phyloP scores from a whole-genome alignment of 2,797 vertebrate genomes.

The Sparus aurata region DNA sequence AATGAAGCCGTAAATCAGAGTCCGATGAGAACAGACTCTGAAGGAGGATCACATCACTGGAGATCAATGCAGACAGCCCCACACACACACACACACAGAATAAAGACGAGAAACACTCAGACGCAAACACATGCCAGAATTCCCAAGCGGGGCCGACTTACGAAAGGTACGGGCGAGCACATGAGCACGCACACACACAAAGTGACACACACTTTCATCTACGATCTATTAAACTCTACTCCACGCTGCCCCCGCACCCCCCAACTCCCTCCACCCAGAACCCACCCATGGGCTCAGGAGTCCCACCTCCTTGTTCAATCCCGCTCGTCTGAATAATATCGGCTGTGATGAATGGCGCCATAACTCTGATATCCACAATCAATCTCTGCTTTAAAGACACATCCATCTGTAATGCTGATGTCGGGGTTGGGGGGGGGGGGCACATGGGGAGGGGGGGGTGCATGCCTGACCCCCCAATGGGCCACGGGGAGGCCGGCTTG shows the following conservation, averaged over 20 bases:
- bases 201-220: conserved; percentile 56
- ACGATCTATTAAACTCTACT: conserved; percentile 70
- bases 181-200: conserved; percentile 34
- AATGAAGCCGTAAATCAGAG: conserved; percentile 86
- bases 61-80: conserved; percentile 80
- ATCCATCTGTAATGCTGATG: conserved; percentile 96
- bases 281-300: conserved; percentile 85
- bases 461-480: conserved; percentile 86
- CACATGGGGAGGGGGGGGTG: conserved; percentile 63
- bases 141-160: conserved; percentile 61
- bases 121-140: conserved; percentile 60
- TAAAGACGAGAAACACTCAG: conserved; percentile 64
- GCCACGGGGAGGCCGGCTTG: no score
- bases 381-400: conserved; percentile 99
- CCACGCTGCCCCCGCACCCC: neutral
- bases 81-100: conserved; percentile 48
- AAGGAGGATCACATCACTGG: conserved; percentile 81
- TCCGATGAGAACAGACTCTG: conserved; percentile 78
- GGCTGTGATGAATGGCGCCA: conserved; percentile 97
- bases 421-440: conserved; percentile 69
- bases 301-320: conserved; percentile 96
- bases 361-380: conserved; percentile 99
- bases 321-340: conserved; percentile 98
- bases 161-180: conserved; percentile 51
- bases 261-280: conserved; percentile 35